These are phyloP conservation scores for Lithophane socia DNA, from an alignment of 2,888 invertebrate genomes.

Conservation along the genomic window DNA sequence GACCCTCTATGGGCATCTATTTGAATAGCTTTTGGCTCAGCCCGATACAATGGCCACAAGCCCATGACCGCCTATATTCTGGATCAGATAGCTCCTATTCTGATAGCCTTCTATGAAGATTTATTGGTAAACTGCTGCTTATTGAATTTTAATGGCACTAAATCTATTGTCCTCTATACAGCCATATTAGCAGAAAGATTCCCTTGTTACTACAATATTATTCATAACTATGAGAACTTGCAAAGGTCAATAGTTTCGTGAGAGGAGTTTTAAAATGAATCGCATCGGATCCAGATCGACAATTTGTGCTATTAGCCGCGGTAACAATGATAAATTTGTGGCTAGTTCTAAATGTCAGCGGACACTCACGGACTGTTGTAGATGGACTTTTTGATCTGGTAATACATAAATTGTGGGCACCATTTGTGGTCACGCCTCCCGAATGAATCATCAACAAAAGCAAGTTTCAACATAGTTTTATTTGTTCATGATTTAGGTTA, in stretches of 20 bases:
- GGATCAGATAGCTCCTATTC: slow-evolving; percentile 86
- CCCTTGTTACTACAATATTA: slow-evolving; percentile 68
- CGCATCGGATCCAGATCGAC: slow-evolving; percentile 71
- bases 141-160: slow-evolving; percentile 87
- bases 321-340: slow-evolving; percentile 65
- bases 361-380: slow-evolving; percentile 45
- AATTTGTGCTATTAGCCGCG: slow-evolving; percentile 74
- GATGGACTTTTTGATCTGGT: slow-evolving; percentile 45
- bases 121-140: slow-evolving; percentile 83
- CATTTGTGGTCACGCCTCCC: slow-evolving; percentile 41
- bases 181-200: slow-evolving; percentile 66
- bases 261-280: slow-evolving; percentile 74
- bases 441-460: neutral
- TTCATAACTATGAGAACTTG: slow-evolving; percentile 74
- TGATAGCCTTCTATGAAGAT: slow-evolving; percentile 89
- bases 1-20: slow-evolving; percentile 84
- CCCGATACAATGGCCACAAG: slow-evolving; percentile 77
- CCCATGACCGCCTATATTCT: slow-evolving; percentile 75
- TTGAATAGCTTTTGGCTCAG: slow-evolving; percentile 83
- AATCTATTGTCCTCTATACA: slow-evolving; percentile 78
- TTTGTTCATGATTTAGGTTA: no score
- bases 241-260: slow-evolving; percentile 76
- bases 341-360: slow-evolving; percentile 72
- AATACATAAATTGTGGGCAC: slow-evolving; percentile 35
- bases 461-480: no score